Base-by-base conservation (phyloP, 1,140 invertebrate genomes). In the Drosophila bocqueti region DNA sequence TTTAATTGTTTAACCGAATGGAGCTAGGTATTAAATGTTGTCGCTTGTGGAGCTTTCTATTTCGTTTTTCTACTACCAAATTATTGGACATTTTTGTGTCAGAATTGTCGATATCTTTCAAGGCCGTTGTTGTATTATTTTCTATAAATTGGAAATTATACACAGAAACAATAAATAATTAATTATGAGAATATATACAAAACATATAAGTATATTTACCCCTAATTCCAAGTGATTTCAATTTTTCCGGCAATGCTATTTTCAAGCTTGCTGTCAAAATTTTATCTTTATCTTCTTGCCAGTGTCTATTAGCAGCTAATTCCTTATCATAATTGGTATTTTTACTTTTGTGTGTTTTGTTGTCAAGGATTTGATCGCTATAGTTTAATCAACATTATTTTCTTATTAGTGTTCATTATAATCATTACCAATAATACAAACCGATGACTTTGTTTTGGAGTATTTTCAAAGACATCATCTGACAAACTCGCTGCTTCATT, bases 1-100 rank as follows among this genome's bases (percentile, higher is more conserved):
- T 4, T 34, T 52, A 18, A 18, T 38, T 38, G 10, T 55, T 38
- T 24, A 38, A 16, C 52, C 52, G 34, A 55, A 24, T 55, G 4
- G 34, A 55, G 34, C 34, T 55, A n/a, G 52, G 34, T 55, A 55
- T 55, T 55, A 55, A 38, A 24, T 24, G 34, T 16, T 55, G 34
- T 11, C 52, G 52, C 52, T 24, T 55, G 15, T 55, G 52, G 16
- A 55, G 15, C 9, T 55, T 38, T 40, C 21, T 24, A 40, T 55
- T 40, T 38, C 21, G 13, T 24, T 55, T 55, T 16, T 55, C 34
- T 24, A 24, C 15, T 6, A 40, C 21, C 9, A 55, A 38, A 16
- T 24, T 55, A 11, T 38, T 24, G 2, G 21, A 38, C 38, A 55
- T 24, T 24, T 24, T 21, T 24, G 18, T 4, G 1, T 40, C 34